A percentile compares a stretch with the other conserved stretches of the same genome.
Evolutionary conservation across 2,888 invertebrate genomes (phyloP).

Genomic region (Deladenus siricidicola): DNA sequence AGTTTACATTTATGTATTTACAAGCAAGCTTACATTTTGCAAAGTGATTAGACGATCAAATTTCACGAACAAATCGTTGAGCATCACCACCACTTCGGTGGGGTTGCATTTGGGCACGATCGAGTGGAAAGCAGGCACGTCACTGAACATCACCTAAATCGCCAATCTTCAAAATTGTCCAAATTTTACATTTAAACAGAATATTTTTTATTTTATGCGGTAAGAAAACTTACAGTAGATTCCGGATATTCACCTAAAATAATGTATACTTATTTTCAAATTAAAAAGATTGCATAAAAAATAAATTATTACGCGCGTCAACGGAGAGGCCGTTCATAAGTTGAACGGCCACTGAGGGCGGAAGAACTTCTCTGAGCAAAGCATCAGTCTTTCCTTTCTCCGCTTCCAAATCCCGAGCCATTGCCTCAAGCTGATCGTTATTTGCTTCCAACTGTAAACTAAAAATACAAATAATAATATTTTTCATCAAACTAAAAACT

Average conservation of each 20-base stretch:
- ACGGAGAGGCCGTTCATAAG: slow-evolving; percentile 53
- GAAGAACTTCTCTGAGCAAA: slow-evolving; percentile 54
- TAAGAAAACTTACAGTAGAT: slow-evolving; percentile 54
- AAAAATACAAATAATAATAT: slow-evolving; percentile 4
- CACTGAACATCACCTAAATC: slow-evolving; percentile 29
- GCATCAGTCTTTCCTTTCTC: slow-evolving; percentile 54
- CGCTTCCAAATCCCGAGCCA: slow-evolving; percentile 42
- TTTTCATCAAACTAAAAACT: not conserved
- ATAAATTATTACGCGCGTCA: slow-evolving; percentile 37
- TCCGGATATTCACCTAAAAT: slow-evolving; percentile 35
- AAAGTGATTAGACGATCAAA: slow-evolving; percentile 46
- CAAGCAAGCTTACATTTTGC: slow-evolving; percentile 28
- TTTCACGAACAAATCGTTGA: slow-evolving; percentile 47
- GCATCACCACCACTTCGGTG: slow-evolving; percentile 36
- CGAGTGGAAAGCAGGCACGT: slow-evolving; percentile 55
- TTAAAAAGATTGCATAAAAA: no score
- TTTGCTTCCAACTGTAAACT: slow-evolving; percentile 47
- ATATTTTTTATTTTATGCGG: no score
- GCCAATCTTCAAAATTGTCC: no score
- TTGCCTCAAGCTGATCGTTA: slow-evolving; percentile 41
- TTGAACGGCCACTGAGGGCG: slow-evolving; percentile 51
- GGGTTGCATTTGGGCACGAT: slow-evolving; percentile 52
- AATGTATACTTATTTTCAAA: no score
- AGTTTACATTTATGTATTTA: not conserved
- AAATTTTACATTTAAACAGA: no score